Conservation (phyloP, 2,113 vertebrate species). For the Tragelaphus imberbis region DNA sequence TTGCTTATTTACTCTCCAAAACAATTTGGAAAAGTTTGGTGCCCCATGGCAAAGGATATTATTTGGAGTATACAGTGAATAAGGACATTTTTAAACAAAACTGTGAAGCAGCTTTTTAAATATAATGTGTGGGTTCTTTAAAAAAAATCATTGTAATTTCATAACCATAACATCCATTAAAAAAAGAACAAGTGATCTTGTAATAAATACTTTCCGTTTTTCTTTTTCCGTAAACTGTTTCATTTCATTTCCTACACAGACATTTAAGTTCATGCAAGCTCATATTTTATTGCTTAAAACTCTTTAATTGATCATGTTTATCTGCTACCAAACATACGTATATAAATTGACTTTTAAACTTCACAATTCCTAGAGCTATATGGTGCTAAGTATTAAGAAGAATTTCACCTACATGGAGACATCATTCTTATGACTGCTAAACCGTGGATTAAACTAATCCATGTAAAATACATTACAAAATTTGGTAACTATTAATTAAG, state of each 20-base stretch:
- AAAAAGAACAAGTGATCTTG: background rate
- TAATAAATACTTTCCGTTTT: background rate
- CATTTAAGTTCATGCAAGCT: background rate
- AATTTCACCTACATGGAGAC: background rate
- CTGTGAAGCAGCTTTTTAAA: background rate
- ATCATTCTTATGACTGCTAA: slow-evolving; percentile 16
- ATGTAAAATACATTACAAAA: background rate
- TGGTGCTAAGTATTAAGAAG: background rate
- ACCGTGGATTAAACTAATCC: background rate
- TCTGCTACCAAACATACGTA: background rate
- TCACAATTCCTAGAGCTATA: background rate
- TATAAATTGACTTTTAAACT: slow-evolving; percentile 14
- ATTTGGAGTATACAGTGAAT: background rate
- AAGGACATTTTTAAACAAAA: background rate
- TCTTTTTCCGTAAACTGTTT: background rate
- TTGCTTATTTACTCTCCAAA: background rate
- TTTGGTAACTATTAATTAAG: slow-evolving; percentile 38
- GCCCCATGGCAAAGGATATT: background rate
- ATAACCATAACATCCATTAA: background rate
- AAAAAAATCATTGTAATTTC: background rate
- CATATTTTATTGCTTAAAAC: background rate
- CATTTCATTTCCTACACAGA: background rate
- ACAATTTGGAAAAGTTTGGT: background rate
- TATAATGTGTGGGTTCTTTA: background rate
- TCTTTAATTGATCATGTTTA: background rate